Percentiles rank a stretch among this genome's conserved stretches.
These are phyloP conservation scores for Embidobia sp. DNA, from an alignment of 2,888 invertebrate genomes.

Conservation along the genomic window DNA sequence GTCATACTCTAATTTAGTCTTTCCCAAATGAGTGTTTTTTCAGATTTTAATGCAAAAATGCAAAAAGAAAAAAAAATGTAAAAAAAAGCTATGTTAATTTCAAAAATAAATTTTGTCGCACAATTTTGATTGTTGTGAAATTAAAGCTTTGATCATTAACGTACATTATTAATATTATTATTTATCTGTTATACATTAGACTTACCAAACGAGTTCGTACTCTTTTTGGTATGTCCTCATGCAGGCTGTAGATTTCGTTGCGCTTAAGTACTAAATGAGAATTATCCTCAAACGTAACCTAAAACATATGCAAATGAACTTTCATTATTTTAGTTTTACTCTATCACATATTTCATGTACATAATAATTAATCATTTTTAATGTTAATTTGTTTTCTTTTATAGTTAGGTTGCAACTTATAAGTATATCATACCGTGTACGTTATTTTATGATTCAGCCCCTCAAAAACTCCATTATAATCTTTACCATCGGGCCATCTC, in stretches of 20 bases:
- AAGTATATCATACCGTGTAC: conserved; percentile 81
- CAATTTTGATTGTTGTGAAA: no score
- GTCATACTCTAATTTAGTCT: no score
- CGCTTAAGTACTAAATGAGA: conserved; percentile 82
- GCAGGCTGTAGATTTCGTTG: conserved; percentile 83
- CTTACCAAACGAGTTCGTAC: conserved; percentile 83
- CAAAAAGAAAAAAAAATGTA: no score
- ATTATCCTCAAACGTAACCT: conserved; percentile 82
- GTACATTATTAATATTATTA: no score
- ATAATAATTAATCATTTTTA: neutral
- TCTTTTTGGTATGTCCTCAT: conserved; percentile 84
- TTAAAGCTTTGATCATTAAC: no score
- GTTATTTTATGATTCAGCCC: conserved; percentile 80
- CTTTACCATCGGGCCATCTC: conserved; percentile 83
- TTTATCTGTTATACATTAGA: conserved; percentile 64
- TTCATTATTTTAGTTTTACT: no score
- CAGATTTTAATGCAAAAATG: no score
- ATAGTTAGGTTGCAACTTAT: no score
- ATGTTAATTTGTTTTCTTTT: conserved; percentile 5
- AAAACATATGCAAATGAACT: conserved; percentile 28
- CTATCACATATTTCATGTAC: neutral
- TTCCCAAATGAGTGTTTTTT: no score
- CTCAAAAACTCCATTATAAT: conserved; percentile 82
- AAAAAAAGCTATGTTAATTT: no score
- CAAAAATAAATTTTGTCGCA: no score